Percentiles rank a stretch among this genome's conserved stretches.
Evolutionary conservation across 2,797 vertebrate genomes (phyloP).

Genomic region (Periophthalmus magnuspinnatus): DNA sequence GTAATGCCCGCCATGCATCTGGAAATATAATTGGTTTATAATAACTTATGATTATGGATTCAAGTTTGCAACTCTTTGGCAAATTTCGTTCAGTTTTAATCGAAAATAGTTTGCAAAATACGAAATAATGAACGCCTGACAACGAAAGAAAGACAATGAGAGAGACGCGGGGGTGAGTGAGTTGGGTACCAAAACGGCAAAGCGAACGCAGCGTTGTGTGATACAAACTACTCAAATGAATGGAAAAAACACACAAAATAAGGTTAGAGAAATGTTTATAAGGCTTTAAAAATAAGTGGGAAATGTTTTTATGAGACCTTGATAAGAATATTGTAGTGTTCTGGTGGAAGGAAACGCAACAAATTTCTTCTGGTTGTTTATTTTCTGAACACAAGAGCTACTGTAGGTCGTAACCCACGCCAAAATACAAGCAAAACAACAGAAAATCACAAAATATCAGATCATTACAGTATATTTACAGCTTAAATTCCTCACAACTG

Average conservation of each 20-base stretch:
- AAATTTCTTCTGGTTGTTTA: no score
- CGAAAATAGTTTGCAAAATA: not conserved
- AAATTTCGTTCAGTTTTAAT: not conserved
- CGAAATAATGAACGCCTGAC: not conserved
- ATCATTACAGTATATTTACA: no score
- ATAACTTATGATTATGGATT: conserved; percentile 6
- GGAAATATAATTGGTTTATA: conserved; percentile 13
- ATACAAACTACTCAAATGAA: not conserved
- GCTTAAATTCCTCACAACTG: no score
- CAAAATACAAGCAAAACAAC: no score
- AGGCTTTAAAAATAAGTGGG: no score
- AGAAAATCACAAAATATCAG: no score
- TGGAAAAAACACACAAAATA: not conserved
- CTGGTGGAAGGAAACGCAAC: no score
- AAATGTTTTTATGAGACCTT: no score
- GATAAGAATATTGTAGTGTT: no score
- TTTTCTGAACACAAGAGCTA: no score
- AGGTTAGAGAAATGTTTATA: no score
- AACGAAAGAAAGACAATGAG: not conserved
- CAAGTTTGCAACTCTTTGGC: not conserved
- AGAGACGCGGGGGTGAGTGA: not conserved
- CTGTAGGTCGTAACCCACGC: no score
- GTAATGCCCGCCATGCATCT: not conserved
- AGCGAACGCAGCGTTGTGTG: not conserved
- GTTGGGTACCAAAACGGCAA: not conserved